Evolutionary conservation across 2,888 invertebrate species (phyloP), one percentile per base, ranked within the genome.

Genomic region (Phragmatobia fuliginosa): DNA sequence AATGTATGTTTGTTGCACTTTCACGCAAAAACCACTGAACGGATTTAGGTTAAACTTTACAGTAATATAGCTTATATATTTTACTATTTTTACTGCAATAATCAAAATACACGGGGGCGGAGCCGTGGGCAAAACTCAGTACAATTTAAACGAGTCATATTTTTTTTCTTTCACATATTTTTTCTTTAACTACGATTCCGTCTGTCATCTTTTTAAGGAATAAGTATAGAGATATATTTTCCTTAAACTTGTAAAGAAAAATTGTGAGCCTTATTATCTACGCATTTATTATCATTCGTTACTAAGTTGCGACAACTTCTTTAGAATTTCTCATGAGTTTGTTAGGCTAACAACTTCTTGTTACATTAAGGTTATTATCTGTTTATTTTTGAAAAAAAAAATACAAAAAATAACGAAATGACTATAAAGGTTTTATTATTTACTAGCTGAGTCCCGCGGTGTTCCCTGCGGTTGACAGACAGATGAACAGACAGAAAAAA

Each of bases 201-300:
- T 62, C 45, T 52, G 49, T 62, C 25, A 66, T 45, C 36, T 41
- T 31, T 63, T 67, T 36, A 59, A 25, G n/a, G 62, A 38, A 16
- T 38, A 36, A 56, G 33, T 45, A 58, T 28, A 58, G 41, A 71
- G 56, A 61, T 61, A 71, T 71, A 45, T 65, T 65, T 67, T 52
- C 25, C 59, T 68, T 61, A 33, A 71, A 65, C 33, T 62, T 67
- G 25, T 28, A 67, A 38, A 61, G 52, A 41, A 66, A 64, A 64
- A 67, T 64, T 61, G 33, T 52, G 56, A 52, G 64, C 32, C 28
- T 65, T 71, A 68, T 71, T 70, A 70, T 70, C 63, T 63, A 16
- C 45, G 59, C 63, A 63, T 70, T 63, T 70, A 67, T 63, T 65
- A 65, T 59, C 68, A 71, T 71, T 71, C 58, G 65, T 71, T 71